Evolutionary conservation across 2,797 vertebrate genomes (phyloP).

Genomic region (Thalassophryne amazonica): DNA sequence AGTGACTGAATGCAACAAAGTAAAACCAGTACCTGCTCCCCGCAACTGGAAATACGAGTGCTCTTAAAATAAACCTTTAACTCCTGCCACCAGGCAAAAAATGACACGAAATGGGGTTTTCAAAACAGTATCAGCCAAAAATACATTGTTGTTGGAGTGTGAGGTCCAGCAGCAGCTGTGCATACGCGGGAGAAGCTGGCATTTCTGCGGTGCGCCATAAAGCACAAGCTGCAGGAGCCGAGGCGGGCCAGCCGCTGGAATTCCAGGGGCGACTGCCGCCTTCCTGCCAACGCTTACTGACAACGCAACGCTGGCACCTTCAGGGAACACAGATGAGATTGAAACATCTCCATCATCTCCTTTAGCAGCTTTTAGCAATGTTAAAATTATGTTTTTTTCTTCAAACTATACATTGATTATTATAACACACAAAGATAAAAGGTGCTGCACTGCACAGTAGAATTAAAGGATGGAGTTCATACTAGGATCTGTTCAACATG

Average conservation of each 20-base stretch:
- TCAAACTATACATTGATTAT: background rate
- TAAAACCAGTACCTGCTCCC: slow-evolving; percentile 71
- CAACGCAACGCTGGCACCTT: slow-evolving; percentile 69
- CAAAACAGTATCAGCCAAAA: slow-evolving; percentile 75
- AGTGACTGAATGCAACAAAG: no score
- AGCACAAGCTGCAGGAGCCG: slow-evolving; percentile 61
- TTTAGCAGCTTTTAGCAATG: no score
- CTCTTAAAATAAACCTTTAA: slow-evolving; percentile 75
- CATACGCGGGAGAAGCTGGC: slow-evolving; percentile 52
- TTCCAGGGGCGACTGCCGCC: slow-evolving; percentile 66
- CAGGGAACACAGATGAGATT: slow-evolving; percentile 22
- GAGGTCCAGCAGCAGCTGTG: slow-evolving; percentile 63
- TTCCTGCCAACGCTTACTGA: slow-evolving; percentile 73
- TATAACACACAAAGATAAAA: background rate
- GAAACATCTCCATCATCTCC: background rate
- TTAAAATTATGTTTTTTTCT: no score
- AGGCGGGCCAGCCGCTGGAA: slow-evolving; percentile 68
- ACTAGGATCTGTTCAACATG: no score
- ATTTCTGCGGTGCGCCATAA: slow-evolving; percentile 65
- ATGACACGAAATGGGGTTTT: slow-evolving; percentile 61
- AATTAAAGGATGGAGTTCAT: no score
- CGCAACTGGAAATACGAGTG: slow-evolving; percentile 52
- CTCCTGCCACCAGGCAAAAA: slow-evolving; percentile 68
- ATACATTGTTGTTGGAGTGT: slow-evolving; percentile 69
- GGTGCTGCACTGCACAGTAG: no score